A percentile compares a stretch with the other conserved stretches of the same genome.
phyloP scores from a whole-genome alignment of 2,888 invertebrate species.

The Lucinisca nassula region DNA sequence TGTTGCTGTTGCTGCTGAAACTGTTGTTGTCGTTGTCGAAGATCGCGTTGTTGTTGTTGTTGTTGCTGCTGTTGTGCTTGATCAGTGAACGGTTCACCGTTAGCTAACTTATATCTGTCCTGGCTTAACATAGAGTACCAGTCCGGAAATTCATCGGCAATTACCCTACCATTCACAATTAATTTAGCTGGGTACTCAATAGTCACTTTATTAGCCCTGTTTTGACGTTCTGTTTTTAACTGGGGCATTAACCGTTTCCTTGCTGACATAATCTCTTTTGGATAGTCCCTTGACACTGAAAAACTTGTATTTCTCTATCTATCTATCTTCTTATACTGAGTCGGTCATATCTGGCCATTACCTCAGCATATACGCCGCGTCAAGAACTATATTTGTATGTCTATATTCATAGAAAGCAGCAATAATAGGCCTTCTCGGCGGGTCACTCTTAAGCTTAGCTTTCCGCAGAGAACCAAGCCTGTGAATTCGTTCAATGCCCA shows the following conservation, averaged over 20 bases:
- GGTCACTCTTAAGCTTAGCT: neutral
- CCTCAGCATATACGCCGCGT: constrained; percentile 8
- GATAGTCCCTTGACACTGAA: constrained; percentile 27
- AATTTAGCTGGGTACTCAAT: constrained; percentile 26
- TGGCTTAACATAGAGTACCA: neutral
- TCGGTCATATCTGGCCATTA: too few species aligned
- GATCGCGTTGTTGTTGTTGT: neutral
- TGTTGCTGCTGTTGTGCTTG: neutral
- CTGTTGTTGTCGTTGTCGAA: neutral
- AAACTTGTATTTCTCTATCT: neutral
- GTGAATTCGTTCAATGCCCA: constrained; percentile 13
- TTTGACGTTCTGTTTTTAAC: constrained; percentile 1
- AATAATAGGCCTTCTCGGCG: constrained; percentile 22
- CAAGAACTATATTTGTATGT: neutral
- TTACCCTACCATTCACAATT: constrained; percentile 2
- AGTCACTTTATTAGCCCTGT: neutral
- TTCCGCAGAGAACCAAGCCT: neutral
- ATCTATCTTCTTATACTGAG: too few species aligned
- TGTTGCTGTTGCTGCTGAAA: neutral
- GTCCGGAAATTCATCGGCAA: constrained; percentile 23
- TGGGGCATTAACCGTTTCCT: constrained; percentile 4
- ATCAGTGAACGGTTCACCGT: neutral
- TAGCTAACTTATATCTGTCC: neutral
- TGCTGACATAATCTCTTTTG: constrained; percentile 19
- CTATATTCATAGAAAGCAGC: constrained; percentile 18